phyloP scores from a whole-genome alignment of 2,888 invertebrate genomes.

The Panopea generosa region DNA sequence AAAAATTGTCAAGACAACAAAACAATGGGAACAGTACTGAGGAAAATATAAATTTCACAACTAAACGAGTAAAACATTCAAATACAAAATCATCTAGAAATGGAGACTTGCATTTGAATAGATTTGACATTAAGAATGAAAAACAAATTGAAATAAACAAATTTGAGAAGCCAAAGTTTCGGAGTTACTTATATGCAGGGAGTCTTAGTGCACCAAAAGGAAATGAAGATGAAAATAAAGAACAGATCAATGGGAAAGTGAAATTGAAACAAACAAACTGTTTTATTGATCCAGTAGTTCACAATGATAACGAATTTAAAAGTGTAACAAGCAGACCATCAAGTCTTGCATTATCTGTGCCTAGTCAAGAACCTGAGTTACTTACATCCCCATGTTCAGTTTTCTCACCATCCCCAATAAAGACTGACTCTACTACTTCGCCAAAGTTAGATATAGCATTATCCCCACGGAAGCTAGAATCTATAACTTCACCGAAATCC shows the following conservation, averaged over 20 bases:
- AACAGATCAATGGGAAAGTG: neutral
- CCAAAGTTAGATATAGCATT: too few relatives aligned
- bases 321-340: too few relatives aligned
- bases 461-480: neutral
- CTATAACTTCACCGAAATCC: neutral
- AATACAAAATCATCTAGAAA: neutral
- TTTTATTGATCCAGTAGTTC: too few relatives aligned
- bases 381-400: too few relatives aligned
- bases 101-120: neutral
- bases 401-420: too few relatives aligned
- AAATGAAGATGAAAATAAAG: constrained; percentile 1
- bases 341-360: too few relatives aligned
- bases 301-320: too few relatives aligned
- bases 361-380: too few relatives aligned
- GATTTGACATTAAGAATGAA: too few relatives aligned
- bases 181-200: constrained; percentile 53
- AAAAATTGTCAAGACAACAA: neutral
- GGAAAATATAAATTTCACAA: neutral
- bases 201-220: constrained; percentile 33
- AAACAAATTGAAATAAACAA: too few relatives aligned
- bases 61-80: neutral
- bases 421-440: too few relatives aligned
- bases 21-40: neutral
- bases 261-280: neutral
- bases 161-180: constrained; percentile 24